Base-by-base conservation (phyloP, 2,888 invertebrate species). In the Slavum lentiscoides region DNA sequence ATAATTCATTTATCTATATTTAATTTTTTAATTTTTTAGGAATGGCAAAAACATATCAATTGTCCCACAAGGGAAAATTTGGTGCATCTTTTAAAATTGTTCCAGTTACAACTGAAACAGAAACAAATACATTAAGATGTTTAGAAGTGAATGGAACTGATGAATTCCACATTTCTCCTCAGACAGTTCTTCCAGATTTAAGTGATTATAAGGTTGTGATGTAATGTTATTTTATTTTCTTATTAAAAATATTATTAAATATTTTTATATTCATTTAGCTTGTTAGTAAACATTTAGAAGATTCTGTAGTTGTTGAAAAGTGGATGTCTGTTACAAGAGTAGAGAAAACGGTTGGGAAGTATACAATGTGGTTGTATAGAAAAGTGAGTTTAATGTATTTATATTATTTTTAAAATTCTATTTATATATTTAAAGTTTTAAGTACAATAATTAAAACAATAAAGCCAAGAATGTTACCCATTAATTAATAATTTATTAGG, bases 31-130 rank as follows among this genome's bases (percentile, higher is more conserved):
- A 49, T 49, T 37, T 1, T 84, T 5, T 81, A 90, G 90, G 89
- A 73, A 94, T 96, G 92, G 95, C 95, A n/a, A 93, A 94, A 87
- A 97, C 96, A 0, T 94, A 93, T 85, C 96, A 96, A 87, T 86
- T 95, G 43, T 88, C 90, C 0, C 89, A 87, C 0, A 87, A 87
- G 82, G 91, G 90, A 7, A 85, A 88, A 0, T 92, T 88, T 85
- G 96, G 96, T 0, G 89, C 91, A 0, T 91, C 91, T 82, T 87
- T 94, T 43, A 96, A 96, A 90, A 87, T 97, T 69, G 95, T 94
- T 0, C 95, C 96, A 0, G 89, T 96, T 80, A 94, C 94, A 0
- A 95, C 93, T 0, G 93, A 94, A 85, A 87, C 88, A 1, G 88
- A 90, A 37, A 83, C 88, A 61, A 97, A 97, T 86, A 88, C 91